Base-by-base conservation (phyloP, 2,888 invertebrate genomes). In the Drymonia ruficornis region DNA sequence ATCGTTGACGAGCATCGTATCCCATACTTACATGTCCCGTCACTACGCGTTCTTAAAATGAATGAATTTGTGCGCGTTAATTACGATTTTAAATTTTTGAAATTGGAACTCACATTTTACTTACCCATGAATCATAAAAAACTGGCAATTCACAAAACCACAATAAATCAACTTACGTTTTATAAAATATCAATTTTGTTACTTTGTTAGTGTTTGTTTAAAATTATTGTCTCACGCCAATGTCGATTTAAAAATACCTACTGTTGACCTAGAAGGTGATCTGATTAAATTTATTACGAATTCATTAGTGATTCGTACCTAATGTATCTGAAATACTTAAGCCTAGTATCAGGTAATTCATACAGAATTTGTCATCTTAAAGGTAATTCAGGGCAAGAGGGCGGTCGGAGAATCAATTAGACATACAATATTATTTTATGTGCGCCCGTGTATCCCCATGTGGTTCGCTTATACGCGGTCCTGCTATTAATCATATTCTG, bases 1-100 rank as follows among this genome's bases (percentile, higher is more conserved):
- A 56, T 53, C 61, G 58, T 67, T 59, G 66, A 55, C 56, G 61
- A 59, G 66, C 55, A 49, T 19, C 49, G 47, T 44, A 44, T 48
- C 36, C 46, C 36, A 52, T 15, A 45, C 28, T 45, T 11, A 52
- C n/a, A 12, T 42, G 45, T 34, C 2, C 19, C 19, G 31, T 36
- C 15, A 23, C 23, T 45, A 45, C 45, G 45, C 23, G 9, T 43
- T 19, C 13, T 43, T 19, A 43, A 19, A 43, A 43, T 23, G 23
- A 23, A 23, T 23, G 1, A 23, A 23, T 23, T 7, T 23, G 23
- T 23, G 23, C 23, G 23, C 23, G 4, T 23, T 23, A 23, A 23
- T 23, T 7, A 7, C 23, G 1, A 23, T 0, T n/a, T 13, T 36
- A 3, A 4, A n/a, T 36, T 36, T 36, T 40, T 40, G 16, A 40